These are phyloP conservation scores for Pongo abelii DNA, from an alignment of 2,113 vertebrate genomes.

Conservation along the genomic window DNA sequence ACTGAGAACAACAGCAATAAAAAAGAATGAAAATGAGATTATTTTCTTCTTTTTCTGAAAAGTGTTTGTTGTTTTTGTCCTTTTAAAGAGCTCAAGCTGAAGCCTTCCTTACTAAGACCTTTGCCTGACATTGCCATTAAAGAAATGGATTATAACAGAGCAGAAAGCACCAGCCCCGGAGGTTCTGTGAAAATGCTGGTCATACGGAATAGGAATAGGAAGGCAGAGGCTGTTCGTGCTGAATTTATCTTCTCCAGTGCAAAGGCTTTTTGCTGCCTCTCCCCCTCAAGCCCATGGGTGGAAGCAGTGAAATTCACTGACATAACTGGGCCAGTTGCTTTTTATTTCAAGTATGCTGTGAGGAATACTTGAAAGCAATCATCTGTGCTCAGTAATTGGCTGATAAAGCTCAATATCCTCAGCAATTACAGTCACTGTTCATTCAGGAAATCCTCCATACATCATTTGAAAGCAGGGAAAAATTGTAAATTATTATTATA, in stretches of 20 bases:
- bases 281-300: constrained; percentile 64
- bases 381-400: constrained; percentile 71
- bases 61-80: constrained; percentile 43
- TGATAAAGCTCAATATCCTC: constrained; percentile 71
- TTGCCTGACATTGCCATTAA: constrained; percentile 53
- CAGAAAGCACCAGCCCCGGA: constrained; percentile 18
- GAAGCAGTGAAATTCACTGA: constrained; percentile 72
- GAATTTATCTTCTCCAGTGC: constrained; percentile 72
- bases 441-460: constrained; percentile 73
- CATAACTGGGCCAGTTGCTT: constrained; percentile 63
- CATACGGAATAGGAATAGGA: constrained; percentile 57
- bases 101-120: constrained; percentile 45
- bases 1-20: neutral
- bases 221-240: constrained; percentile 42
- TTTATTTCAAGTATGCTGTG: constrained; percentile 70
- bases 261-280: constrained; percentile 62
- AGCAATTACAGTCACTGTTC: constrained; percentile 56
- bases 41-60: constrained; percentile 34
- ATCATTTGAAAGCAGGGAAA: constrained; percentile 70
- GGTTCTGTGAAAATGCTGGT: constrained; percentile 32
- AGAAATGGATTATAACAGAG: constrained; percentile 71
- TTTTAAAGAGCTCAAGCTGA: constrained; percentile 50
- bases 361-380: constrained; percentile 68
- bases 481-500: constrained; percentile 75
- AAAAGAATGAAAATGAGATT: neutral